phyloP scores from a whole-genome alignment of 2,888 invertebrate species.

The Cephus nigrinus region DNA sequence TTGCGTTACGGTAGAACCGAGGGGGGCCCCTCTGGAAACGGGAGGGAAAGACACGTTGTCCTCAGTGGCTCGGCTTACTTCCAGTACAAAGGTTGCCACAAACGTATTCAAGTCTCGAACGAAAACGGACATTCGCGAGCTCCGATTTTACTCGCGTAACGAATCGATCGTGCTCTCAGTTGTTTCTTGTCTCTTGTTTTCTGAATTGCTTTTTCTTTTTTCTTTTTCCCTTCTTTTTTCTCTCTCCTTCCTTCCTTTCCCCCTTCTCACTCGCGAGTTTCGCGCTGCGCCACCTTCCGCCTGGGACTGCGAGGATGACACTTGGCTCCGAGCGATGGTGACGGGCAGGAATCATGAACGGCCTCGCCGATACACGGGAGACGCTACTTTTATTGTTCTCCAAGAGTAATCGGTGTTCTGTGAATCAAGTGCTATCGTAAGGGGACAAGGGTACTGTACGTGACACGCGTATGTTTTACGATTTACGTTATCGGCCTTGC shows the following conservation, averaged over 20 bases:
- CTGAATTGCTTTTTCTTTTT: accelerated
- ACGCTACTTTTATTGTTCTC: background rate
- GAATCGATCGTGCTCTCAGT: background rate
- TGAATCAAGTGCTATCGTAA: background rate
- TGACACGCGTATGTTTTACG: background rate
- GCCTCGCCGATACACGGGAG: background rate
- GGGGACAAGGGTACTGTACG: background rate
- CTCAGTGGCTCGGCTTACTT: conserved; percentile 17
- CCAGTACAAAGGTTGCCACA: conserved; percentile 8
- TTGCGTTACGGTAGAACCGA: background rate
- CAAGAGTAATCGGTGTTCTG: background rate
- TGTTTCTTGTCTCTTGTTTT: background rate
- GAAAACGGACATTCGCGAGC: background rate
- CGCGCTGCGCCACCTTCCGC: background rate
- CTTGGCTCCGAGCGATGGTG: background rate
- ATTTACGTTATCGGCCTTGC: background rate
- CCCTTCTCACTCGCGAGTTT: background rate
- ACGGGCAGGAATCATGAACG: background rate
- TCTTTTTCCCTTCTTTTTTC: accelerated
- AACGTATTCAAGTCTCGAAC: background rate
- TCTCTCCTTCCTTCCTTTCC: too few species aligned
- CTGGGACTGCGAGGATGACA: background rate
- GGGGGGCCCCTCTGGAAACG: background rate
- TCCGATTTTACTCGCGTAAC: background rate
- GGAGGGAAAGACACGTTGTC: conserved; percentile 9